Conservation (phyloP, 2,113 vertebrate genomes). For the Muscicapa adusta region DNA sequence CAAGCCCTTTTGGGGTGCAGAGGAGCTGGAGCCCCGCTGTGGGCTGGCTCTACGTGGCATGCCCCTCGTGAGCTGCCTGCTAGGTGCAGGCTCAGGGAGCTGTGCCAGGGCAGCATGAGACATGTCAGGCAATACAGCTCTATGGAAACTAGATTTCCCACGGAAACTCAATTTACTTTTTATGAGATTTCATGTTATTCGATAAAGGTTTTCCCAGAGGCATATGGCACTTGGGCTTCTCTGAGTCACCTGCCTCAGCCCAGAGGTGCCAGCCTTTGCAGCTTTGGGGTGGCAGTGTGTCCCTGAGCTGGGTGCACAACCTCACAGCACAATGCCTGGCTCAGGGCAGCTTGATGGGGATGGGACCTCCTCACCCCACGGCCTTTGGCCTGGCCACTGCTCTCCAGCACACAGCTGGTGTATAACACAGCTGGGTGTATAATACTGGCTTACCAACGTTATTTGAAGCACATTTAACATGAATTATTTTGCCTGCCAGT, state of each 20-base stretch:
- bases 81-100: neutral
- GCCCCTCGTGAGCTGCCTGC: rapidly evolving
- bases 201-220: neutral
- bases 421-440: neutral
- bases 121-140: neutral
- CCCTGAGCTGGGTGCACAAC: neutral
- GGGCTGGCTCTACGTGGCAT: rapidly evolving
- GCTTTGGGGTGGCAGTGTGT: rapidly evolving
- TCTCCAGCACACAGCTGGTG: neutral
- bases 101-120: neutral
- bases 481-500: neutral
- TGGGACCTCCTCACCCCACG: neutral
- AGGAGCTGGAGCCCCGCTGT: neutral
- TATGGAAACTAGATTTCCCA: neutral
- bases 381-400: neutral
- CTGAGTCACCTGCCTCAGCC: neutral
- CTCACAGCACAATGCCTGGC: rapidly evolving
- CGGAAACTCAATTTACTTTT: slow-evolving; percentile 24
- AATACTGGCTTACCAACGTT: neutral
- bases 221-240: neutral
- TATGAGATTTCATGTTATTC: neutral
- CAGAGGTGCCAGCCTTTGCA: neutral
- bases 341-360: neutral
- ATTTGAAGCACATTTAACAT: neutral
- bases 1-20: neutral